A percentile compares a stretch with the other conserved stretches of the same genome.
Evolutionary conservation across 1,140 invertebrate species (phyloP).

Genomic region (Lerema accius): DNA sequence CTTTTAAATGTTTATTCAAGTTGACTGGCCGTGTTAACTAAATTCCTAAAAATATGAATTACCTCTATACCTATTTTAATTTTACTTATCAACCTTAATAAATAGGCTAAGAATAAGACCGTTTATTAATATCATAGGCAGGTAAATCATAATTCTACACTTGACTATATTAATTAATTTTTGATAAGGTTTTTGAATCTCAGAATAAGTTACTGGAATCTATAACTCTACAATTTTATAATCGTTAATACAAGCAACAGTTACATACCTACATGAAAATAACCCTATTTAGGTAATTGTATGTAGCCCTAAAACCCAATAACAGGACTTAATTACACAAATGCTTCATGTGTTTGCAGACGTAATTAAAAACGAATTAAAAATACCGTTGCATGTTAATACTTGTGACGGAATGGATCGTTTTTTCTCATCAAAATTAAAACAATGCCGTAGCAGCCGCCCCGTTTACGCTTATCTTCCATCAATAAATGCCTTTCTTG

Average conservation of each 20-base stretch:
- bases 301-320: too few relatives aligned
- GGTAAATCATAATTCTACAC: too few relatives aligned
- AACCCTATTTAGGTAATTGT: too few relatives aligned
- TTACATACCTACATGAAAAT: too few relatives aligned
- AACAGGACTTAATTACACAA: background rate
- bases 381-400: constrained; percentile 59
- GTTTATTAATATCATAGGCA: too few relatives aligned
- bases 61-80: background rate
- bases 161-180: too few relatives aligned
- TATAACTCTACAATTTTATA: too few relatives aligned
- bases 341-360: constrained; percentile 2
- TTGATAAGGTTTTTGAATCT: too few relatives aligned
- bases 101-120: too few relatives aligned
- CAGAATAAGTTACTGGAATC: too few relatives aligned
- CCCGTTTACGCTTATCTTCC: constrained; percentile 59
- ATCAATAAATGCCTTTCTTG: constrained; percentile 73
- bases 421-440: constrained; percentile 69
- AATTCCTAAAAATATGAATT: constrained; percentile 3
- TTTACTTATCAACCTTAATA: background rate
- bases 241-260: too few relatives aligned
- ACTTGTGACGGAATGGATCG: constrained; percentile 50
- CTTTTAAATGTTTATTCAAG: too few relatives aligned
- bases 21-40: background rate
- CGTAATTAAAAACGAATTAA: constrained; percentile 66
- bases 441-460: constrained; percentile 74